Base-by-base conservation (phyloP, 2,113 vertebrate genomes). In the Vulpes ferrilata region DNA sequence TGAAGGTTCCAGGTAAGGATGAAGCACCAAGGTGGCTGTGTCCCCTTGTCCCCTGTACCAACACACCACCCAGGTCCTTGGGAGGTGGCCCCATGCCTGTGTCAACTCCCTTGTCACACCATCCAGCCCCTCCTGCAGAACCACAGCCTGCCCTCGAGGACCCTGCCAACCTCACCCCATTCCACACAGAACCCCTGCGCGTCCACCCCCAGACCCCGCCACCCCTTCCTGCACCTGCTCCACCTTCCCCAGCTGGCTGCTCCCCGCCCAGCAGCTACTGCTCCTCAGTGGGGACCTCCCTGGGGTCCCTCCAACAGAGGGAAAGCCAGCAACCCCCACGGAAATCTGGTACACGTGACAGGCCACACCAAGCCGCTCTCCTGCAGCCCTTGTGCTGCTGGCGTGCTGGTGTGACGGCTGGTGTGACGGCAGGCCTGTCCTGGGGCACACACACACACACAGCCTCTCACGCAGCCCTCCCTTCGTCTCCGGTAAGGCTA, bases 21-120 rank as follows among this genome's bases (percentile, higher is more conserved):
- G 35, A 19, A 95, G 97, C 97, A 95, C 97, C 97, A 89, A 59
- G 65, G 80, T 7, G 1, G 43, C 67, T 30, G 62, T 59, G 60
- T 16, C 69, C 83, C 32, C 53, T 15, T 0, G 30, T 43, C 55
- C 65, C 48, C 81, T 27, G 25, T 22, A 9, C 19, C 0, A 0
- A 74, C 27, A 57, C 48, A n/a, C n/a, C 2, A 1, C 3, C 35
- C 3, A 1, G 15, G 57, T 11, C 19, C 64, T 30, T 0, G 0
- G 43, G n/a, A 51, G n/a, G 59, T 3, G 1, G 64, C 23, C n/a
- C 7, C 35, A 27, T 38, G 69, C 11, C 43, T 8, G 4, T 5
- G 13, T 20, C 62, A 2, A 32, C 53, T 1, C n/a, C 59, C 5
- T 0, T 0, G 23, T 35, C 5, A 1, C 12, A 30, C 15, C 25